phyloP scores from a whole-genome alignment of 1,140 invertebrate species.

The Papilio machaon region DNA sequence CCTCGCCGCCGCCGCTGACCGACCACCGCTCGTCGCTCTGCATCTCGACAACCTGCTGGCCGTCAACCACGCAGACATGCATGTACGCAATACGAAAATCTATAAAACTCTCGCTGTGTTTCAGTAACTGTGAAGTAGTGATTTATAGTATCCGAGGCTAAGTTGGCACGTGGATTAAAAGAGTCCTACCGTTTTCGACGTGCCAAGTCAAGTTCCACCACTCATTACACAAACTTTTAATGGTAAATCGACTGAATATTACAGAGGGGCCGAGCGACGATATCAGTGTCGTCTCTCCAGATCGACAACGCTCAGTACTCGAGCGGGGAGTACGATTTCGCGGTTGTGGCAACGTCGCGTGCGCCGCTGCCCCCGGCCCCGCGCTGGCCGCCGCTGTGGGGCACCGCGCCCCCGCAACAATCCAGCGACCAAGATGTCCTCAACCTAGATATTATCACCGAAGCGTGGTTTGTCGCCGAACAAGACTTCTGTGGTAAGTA shows the following conservation, averaged over 20 bases:
- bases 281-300: conserved; percentile 62
- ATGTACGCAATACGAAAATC: neutral
- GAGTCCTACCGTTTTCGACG: too few species aligned
- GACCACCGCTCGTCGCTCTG: neutral
- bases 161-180: too few species aligned
- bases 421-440: neutral
- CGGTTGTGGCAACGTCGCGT: conserved; percentile 64
- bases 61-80: neutral
- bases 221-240: too few species aligned
- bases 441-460: conserved; percentile 37
- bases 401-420: neutral
- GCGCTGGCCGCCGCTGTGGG: conserved; percentile 63
- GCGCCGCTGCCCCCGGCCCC: conserved; percentile 33
- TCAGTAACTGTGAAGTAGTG: neutral
- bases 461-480: conserved; percentile 53
- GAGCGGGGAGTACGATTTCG: conserved; percentile 66
- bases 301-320: conserved; percentile 69
- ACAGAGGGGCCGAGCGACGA: conserved; percentile 53
- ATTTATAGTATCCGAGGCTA: neutral
- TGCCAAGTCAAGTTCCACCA: neutral
- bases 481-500: conserved; percentile 49
- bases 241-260: neutral
- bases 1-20: neutral
- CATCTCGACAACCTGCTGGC: neutral
- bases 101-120: neutral